Conservation (phyloP, 1,140 invertebrate species). For the Lordiphosa mommai region DNA sequence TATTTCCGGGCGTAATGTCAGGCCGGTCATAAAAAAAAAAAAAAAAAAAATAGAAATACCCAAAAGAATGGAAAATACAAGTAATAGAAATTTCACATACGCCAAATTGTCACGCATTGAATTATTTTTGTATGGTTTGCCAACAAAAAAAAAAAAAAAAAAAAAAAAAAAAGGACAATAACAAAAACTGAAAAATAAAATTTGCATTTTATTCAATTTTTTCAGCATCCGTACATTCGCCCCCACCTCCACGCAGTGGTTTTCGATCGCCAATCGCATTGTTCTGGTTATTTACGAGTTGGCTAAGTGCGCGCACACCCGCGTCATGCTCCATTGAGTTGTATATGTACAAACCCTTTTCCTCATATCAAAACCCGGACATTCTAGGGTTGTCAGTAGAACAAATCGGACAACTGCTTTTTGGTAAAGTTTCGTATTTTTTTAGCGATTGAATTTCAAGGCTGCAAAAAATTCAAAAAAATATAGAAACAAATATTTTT, state of each 20-base stretch:
- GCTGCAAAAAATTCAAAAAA: too few species aligned
- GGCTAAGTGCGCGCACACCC: constrained; percentile 53
- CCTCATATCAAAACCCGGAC: too few species aligned
- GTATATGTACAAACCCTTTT: too few species aligned
- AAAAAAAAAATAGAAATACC: constrained; percentile 33
- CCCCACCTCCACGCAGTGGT: constrained; percentile 3
- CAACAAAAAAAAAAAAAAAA: constrained; percentile 7
- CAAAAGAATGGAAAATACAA: constrained; percentile 1
- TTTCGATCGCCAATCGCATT: constrained; percentile 46
- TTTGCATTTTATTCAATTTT: constrained; percentile 77
- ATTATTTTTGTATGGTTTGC: constrained; percentile 61
- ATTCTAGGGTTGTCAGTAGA: too few species aligned
- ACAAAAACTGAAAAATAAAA: constrained; percentile 60
- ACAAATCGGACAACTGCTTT: too few species aligned
- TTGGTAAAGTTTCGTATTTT: too few species aligned
- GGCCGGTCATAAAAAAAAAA: constrained; percentile 59
- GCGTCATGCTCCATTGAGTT: neutral
- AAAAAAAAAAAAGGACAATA: constrained; percentile 19
- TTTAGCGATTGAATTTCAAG: too few species aligned
- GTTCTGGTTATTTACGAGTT: constrained; percentile 72
- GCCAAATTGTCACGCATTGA: constrained; percentile 73
- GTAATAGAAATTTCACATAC: constrained; percentile 29
- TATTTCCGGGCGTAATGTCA: constrained; percentile 68
- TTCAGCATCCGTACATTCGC: constrained; percentile 40
- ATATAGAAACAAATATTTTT: too few species aligned